Evolutionary conservation across 2,797 vertebrate genomes (phyloP).

Genomic region (Gymnothorax javanicus): DNA sequence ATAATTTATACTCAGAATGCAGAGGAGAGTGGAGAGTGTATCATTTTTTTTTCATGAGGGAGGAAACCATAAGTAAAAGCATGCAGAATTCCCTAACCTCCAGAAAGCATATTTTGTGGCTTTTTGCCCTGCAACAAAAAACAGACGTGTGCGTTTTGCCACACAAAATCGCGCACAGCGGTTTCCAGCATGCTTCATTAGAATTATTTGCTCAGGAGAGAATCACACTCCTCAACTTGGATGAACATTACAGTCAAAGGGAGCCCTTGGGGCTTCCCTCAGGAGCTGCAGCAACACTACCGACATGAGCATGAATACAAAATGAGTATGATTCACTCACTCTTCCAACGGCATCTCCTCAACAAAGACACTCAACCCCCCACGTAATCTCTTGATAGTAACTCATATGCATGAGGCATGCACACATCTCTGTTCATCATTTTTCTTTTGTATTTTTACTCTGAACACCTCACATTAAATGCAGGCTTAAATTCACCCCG

Average conservation of each 20-base stretch:
- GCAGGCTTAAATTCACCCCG: background rate
- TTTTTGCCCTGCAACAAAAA: background rate
- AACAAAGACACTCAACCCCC: conserved; percentile 9
- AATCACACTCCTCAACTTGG: background rate
- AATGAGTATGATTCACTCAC: background rate
- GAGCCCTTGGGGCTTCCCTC: background rate
- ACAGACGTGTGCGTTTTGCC: background rate
- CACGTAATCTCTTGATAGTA: background rate
- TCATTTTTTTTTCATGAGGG: background rate
- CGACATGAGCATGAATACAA: background rate
- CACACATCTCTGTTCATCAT: background rate
- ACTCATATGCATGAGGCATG: background rate
- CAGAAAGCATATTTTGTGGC: background rate
- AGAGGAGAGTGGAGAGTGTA: background rate
- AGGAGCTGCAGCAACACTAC: background rate
- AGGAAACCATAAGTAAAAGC: background rate
- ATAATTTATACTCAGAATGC: background rate
- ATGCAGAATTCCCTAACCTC: background rate
- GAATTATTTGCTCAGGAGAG: background rate
- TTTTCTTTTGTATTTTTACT: background rate
- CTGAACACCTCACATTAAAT: background rate
- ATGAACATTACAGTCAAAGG: background rate
- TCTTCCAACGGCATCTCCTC: background rate
- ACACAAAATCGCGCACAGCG: background rate
- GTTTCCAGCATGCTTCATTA: background rate